Evolutionary conservation across 2,888 invertebrate species (phyloP).

Genomic region (Ochropleura plecta): DNA sequence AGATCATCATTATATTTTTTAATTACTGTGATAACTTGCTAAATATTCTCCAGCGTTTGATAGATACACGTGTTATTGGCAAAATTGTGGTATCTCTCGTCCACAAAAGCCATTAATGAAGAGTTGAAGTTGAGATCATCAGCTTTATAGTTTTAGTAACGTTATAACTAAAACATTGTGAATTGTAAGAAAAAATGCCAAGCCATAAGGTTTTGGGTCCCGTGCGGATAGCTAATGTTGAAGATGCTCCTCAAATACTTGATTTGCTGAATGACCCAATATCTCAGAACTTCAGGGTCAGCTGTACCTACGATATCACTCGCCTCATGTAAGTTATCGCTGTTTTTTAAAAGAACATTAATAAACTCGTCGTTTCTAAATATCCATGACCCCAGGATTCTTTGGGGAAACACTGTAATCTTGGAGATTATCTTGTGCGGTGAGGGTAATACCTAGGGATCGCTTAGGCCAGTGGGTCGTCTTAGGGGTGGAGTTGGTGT

Average conservation of each 20-base stretch:
- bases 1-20: no score
- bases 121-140: no score
- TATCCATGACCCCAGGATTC: neutral
- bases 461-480: neutral
- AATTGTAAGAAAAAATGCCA: slow-evolving; percentile 52
- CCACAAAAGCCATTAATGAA: no score
- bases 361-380: neutral
- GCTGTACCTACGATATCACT: slow-evolving; percentile 68
- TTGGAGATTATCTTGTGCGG: neutral
- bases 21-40: no score
- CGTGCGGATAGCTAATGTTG: slow-evolving; percentile 75
- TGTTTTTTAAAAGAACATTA: neutral
- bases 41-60: no score
- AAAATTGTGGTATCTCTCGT: no score
- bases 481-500: neutral
- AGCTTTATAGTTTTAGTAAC: neutral
- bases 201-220: slow-evolving; percentile 65
- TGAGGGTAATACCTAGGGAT: neutral
- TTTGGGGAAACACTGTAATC: neutral
- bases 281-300: slow-evolving; percentile 79
- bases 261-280: slow-evolving; percentile 78
- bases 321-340: slow-evolving; percentile 76
- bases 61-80: no score
- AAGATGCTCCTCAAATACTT: slow-evolving; percentile 75
- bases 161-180: neutral